Percentiles rank a stretch among this genome's conserved stretches.
phyloP scores from a whole-genome alignment of 2,113 vertebrate genomes.

The Ceratotherium simum region DNA sequence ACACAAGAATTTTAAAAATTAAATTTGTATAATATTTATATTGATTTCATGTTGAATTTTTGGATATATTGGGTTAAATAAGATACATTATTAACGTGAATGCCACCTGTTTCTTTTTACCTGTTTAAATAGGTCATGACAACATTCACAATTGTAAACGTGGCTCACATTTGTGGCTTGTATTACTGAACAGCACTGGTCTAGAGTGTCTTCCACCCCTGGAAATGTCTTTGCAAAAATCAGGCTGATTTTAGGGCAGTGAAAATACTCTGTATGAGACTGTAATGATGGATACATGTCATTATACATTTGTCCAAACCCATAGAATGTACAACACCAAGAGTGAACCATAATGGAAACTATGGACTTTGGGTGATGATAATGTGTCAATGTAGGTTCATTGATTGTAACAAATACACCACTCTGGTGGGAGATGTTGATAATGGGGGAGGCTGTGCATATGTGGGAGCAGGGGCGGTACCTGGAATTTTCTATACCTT shows the following conservation, averaged over 20 bases:
- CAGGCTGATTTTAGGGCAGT: neutral
- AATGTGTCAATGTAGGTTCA: neutral
- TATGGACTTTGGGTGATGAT: neutral
- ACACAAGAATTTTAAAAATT: neutral
- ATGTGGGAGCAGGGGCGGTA: neutral
- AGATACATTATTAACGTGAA: neutral
- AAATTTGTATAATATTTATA: neutral
- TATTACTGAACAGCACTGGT: neutral
- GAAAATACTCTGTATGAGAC: neutral
- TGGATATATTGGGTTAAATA: neutral
- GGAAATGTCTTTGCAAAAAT: neutral
- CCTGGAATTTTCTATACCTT: neutral
- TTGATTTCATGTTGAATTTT: neutral
- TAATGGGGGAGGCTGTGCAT: neutral
- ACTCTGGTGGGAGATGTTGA: neutral
- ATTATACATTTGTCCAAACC: neutral
- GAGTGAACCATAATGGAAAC: neutral
- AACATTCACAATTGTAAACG: neutral
- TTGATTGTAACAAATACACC: accelerated
- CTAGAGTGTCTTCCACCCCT: neutral
- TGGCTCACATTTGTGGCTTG: neutral
- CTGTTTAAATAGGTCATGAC: neutral
- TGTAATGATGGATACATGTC: neutral
- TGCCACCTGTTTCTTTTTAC: neutral
- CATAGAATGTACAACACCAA: neutral